Evolutionary conservation across 2,797 vertebrate genomes (phyloP).

Genomic region (Gila robusta): DNA sequence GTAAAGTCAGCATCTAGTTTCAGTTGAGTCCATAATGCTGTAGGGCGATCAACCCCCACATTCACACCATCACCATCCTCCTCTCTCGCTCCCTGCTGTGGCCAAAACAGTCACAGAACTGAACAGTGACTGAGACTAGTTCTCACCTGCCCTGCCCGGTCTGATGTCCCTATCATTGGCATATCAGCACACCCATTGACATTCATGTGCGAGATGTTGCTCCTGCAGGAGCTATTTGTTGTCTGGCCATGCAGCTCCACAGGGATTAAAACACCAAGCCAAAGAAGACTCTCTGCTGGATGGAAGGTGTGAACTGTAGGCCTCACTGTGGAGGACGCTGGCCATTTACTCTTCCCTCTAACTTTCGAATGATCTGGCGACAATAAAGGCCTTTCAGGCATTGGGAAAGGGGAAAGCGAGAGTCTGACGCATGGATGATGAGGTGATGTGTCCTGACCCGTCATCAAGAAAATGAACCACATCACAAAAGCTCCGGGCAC

Average conservation of each 20-base stretch:
- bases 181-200: constrained; percentile 61
- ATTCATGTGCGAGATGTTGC: constrained; percentile 53
- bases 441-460: constrained; percentile 59
- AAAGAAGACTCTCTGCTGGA: constrained; percentile 33
- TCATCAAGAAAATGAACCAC: constrained; percentile 61
- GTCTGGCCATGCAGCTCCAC: constrained; percentile 45
- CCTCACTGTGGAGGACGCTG: constrained; percentile 39
- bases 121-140: constrained; percentile 48
- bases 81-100: constrained; percentile 46
- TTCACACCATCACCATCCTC: constrained; percentile 34
- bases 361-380: constrained; percentile 51
- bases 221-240: constrained; percentile 45
- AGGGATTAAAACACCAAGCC: constrained; percentile 44
- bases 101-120: constrained; percentile 43
- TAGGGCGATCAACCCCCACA: constrained; percentile 30
- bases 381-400: constrained; percentile 59
- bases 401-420: constrained; percentile 25
- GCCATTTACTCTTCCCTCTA: constrained; percentile 42
- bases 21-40: constrained; percentile 20
- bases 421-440: constrained; percentile 56
- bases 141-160: constrained; percentile 51
- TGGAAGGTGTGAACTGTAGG: constrained; percentile 56
- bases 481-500: constrained; percentile 60
- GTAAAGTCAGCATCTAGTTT: constrained; percentile 32
- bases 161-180: constrained; percentile 54